Base-by-base conservation (phyloP, 2,888 invertebrate species). In the Pristionchus japonicus region DNA sequence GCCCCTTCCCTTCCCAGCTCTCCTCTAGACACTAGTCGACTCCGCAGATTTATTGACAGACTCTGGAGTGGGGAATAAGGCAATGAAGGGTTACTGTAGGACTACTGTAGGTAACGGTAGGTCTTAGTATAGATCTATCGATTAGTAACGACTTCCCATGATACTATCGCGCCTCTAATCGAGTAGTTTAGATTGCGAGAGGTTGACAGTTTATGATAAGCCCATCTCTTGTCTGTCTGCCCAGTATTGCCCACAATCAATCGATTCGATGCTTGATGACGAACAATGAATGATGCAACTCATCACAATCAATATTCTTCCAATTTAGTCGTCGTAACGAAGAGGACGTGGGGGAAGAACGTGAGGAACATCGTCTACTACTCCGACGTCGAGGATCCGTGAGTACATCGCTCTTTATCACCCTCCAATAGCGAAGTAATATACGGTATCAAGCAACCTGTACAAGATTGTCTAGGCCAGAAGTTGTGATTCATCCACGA, bases 331-430 rank as follows among this genome's bases (percentile, higher is more conserved):
- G 96, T 96, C 88, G 96, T 97, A 70, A 96, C 98, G 52, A 96
- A 97, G 95, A 96, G 96, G 91, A 98, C 98, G 0, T 98, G 98
- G 98, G 97, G 96, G 0, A 96, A 96, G 91, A 96, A 96, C 92
- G 96, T 96, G 82, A 95, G 95, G 31, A 96, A 97, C 93, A 96
- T 97, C 91, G 96, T 96, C 93, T 97, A 96, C 95, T 98, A 96
- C 95, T 98, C 97, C 95, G 97, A 98, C 94, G 95, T 95, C 91
- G 95, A 96, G 95, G 97, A 97, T 94, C 93, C 95, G 27, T 95
- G 96, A 17, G 96, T 97, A 88, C 13, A 27, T 31, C 9, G 31
- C 34, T 67, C 17, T 3, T 77, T 77, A 0, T 77, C n/a, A 57
- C 27, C 77, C 20, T 47, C 47, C 64, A n/a, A n/a, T n/a, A n/a